Conservation (phyloP, 2,113 vertebrate species). For the Sphyrna mokarran region DNA sequence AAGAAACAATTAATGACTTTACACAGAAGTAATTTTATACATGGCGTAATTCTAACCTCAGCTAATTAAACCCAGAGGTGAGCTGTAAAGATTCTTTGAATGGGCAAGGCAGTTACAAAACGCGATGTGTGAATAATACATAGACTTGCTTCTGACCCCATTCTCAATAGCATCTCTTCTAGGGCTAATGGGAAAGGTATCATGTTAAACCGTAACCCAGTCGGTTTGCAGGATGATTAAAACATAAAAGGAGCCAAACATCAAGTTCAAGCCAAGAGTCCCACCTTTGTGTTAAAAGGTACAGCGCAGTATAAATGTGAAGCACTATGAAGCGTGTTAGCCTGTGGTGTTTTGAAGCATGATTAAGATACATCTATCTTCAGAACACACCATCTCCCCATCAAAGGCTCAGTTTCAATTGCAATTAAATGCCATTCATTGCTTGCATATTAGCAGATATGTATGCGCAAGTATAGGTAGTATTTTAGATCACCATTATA, state of each 20-base stretch:
- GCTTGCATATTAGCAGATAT: not conserved
- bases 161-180: conserved; percentile 14
- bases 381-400: not conserved
- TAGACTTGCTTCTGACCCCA: not conserved
- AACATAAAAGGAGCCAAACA: conserved; percentile 26
- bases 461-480: not conserved
- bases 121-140: conserved; percentile 10
- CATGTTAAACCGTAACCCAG: conserved; percentile 12
- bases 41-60: conserved; percentile 23
- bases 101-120: conserved; percentile 28
- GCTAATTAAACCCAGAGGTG: conserved; percentile 31
- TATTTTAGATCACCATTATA: not conserved
- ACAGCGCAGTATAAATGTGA: not conserved
- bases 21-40: conserved; percentile 30
- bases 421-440: conserved; percentile 11
- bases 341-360: not conserved
- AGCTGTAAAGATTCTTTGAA: conserved; percentile 34
- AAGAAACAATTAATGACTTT: not conserved
- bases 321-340: not conserved
- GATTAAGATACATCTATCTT: not conserved
- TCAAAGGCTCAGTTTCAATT: not conserved
- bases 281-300: not conserved
- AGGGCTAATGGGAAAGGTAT: conserved; percentile 23
- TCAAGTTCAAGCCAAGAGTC: not conserved
- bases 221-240: not conserved